Percentiles rank a stretch among this genome's conserved stretches.
phyloP scores from a whole-genome alignment of 2,888 invertebrate genomes.

The Drosophila nr. medialis region DNA sequence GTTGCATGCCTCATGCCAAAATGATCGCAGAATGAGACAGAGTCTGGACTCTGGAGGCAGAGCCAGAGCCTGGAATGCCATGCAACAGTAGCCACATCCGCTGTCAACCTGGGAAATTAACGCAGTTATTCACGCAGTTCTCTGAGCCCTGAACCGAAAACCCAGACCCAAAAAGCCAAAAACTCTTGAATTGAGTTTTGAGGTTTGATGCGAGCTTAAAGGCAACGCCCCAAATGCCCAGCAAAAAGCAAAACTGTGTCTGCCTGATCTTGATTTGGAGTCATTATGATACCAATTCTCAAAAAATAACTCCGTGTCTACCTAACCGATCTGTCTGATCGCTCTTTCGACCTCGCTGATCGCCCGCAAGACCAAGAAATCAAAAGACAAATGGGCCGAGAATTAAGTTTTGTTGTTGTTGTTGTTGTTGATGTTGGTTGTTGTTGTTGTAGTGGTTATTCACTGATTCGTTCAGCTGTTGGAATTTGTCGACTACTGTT shows the following conservation, averaged over 20 bases:
- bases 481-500: conserved; percentile 77
- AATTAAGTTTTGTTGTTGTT: conserved; percentile 36
- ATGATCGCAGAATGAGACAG: conserved; percentile 24
- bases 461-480: conserved; percentile 74
- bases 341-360: conserved; percentile 7
- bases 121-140: conserved; percentile 76
- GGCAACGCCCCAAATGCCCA: conserved; percentile 35
- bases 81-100: conserved; percentile 76
- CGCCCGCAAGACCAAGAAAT: conserved; percentile 12
- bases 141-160: neutral
- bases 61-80: conserved; percentile 44
- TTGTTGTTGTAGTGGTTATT: conserved; percentile 15
- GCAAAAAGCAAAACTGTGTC: conserved; percentile 73
- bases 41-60: neutral
- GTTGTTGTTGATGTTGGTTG: neutral
- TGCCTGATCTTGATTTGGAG: conserved; percentile 72
- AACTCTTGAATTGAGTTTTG: conserved; percentile 21
- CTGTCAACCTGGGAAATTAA: conserved; percentile 78
- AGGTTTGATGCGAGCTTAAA: conserved; percentile 30
- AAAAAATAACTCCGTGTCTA: conserved; percentile 30
- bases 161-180: conserved; percentile 2
- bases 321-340: conserved; percentile 23
- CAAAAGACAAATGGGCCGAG: conserved; percentile 48
- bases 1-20: conserved; percentile 51
- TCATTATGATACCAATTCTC: conserved; percentile 71